These are phyloP conservation scores for Heptranchias perlo DNA, from an alignment of 2,113 vertebrate species.

Conservation along the genomic window DNA sequence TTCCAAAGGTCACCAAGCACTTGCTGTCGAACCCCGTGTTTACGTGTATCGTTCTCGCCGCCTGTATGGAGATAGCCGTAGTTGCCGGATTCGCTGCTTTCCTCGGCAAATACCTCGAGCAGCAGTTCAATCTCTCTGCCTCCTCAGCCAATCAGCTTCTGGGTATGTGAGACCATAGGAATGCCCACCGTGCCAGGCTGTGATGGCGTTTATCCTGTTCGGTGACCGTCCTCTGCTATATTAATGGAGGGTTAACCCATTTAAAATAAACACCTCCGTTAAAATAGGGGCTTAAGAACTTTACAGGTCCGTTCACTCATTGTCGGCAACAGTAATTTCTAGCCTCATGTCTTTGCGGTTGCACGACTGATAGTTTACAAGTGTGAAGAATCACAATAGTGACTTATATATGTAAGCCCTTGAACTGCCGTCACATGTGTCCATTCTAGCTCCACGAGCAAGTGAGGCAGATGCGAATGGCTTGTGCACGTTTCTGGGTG, in stretches of 20 bases:
- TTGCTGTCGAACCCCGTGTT: slow-evolving; percentile 94
- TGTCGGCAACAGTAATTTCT: not conserved
- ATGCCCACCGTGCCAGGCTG: not conserved
- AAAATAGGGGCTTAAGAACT: not conserved
- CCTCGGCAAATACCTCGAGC: slow-evolving; percentile 92
- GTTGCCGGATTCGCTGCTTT: slow-evolving; percentile 94
- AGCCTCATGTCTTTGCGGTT: not conserved
- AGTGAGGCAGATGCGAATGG: not conserved
- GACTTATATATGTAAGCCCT: not conserved
- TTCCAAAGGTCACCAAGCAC: slow-evolving; percentile 92
- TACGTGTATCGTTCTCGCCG: slow-evolving; percentile 90
- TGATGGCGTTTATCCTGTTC: not conserved
- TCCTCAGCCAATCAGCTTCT: slow-evolving; percentile 93
- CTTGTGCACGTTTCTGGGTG: not conserved
- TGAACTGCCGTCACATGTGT: not conserved
- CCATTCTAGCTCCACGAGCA: not conserved
- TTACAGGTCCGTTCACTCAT: not conserved
- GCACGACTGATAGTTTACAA: not conserved
- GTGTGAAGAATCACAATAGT: not conserved
- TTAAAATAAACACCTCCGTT: not conserved
- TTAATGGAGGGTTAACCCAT: not conserved
- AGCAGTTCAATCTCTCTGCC: slow-evolving; percentile 97
- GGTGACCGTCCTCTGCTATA: not conserved
- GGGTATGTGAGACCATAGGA: slow-evolving; percentile 55
- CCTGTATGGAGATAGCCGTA: slow-evolving; percentile 96